Conservation (phyloP, 30 jellyfish, hydroid and myxozoan species). For the Phacellophora camtschatica region DNA sequence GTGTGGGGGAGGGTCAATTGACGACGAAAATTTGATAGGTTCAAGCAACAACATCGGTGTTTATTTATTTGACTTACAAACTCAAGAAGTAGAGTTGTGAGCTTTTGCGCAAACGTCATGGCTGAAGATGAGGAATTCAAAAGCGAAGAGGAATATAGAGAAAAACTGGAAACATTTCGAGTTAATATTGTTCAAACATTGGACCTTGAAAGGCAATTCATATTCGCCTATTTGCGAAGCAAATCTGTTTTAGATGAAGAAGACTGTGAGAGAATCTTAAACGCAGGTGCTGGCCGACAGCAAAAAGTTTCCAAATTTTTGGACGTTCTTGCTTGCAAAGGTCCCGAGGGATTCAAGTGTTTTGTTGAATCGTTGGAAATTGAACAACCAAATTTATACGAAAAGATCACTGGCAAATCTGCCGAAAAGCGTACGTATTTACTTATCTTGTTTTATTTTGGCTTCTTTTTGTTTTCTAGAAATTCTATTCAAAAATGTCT, state of each 20-base stretch:
- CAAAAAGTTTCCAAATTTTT: slow-evolving; percentile 78
- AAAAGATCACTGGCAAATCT: slow-evolving; percentile 72
- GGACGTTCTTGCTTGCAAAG: slow-evolving; percentile 81
- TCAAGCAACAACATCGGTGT: no score
- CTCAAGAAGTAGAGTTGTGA: no score
- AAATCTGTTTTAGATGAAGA: slow-evolving; percentile 84
- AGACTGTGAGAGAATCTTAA: slow-evolving; percentile 76
- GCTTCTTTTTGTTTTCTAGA: no score
- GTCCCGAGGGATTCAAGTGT: slow-evolving; percentile 59
- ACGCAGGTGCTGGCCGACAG: slow-evolving; percentile 84
- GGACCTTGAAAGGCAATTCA: slow-evolving; percentile 80
- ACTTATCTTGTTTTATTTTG: no score
- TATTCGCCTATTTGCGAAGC: slow-evolving; percentile 73
- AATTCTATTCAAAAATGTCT: no score
- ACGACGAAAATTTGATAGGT: no score
- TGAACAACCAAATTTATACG: slow-evolving; percentile 71
- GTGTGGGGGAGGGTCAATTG: no score
- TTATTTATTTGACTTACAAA: no score
- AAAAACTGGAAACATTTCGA: slow-evolving; percentile 51
- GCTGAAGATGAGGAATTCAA: not conserved
- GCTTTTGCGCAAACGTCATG: not conserved
- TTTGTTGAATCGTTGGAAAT: slow-evolving; percentile 72
- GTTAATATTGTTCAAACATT: slow-evolving; percentile 68
- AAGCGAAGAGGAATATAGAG: slow-evolving; percentile 12
- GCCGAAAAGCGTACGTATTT: slow-evolving; percentile 55